Percentiles rank a stretch among this genome's conserved stretches.
phyloP scores from a whole-genome alignment of 2,113 vertebrate genomes.

The Colistium nudipinnis region DNA sequence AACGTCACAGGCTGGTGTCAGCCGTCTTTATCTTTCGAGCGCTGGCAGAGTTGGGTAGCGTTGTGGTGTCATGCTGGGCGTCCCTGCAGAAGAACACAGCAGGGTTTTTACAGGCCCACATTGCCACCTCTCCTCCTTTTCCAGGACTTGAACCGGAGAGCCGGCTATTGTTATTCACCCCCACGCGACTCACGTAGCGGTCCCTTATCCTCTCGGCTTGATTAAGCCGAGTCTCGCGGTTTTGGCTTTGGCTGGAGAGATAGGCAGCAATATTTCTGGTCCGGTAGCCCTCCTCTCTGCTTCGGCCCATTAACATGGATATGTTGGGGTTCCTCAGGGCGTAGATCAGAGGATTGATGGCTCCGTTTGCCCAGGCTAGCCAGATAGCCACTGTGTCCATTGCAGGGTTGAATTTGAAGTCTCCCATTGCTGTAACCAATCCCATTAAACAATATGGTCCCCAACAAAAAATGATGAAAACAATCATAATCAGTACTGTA shows the following conservation, averaged over 20 bases:
- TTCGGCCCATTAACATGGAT: constrained; percentile 87
- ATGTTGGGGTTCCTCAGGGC: constrained; percentile 93
- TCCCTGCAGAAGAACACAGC: constrained; percentile 92
- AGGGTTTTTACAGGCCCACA: constrained; percentile 95
- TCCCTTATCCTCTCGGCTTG: constrained; percentile 80
- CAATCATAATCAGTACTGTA: constrained; percentile 93
- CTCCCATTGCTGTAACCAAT: constrained; percentile 83
- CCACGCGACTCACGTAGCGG: constrained; percentile 77
- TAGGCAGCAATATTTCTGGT: constrained; percentile 86
- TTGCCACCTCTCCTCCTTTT: constrained; percentile 83
- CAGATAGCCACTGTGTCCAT: constrained; percentile 89
- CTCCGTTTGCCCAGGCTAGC: constrained; percentile 95
- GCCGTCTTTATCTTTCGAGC: constrained; percentile 73
- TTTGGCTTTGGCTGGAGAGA: constrained; percentile 78
- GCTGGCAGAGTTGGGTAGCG: constrained; percentile 58
- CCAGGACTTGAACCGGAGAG: constrained; percentile 81
- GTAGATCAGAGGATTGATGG: constrained; percentile 94
- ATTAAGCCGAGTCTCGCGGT: constrained; percentile 59
- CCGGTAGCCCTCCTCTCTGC: constrained; percentile 91
- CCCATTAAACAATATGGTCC: constrained; percentile 93
- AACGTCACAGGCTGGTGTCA: constrained; percentile 88
- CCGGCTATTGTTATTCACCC: constrained; percentile 71
- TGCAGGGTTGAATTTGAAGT: constrained; percentile 84
- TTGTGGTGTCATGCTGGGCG: constrained; percentile 74
- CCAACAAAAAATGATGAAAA: constrained; percentile 93